Percentiles rank a stretch among this genome's conserved stretches.
phyloP scores from a whole-genome alignment of 2,888 invertebrate genomes.

The Caenorhabditis becei region DNA sequence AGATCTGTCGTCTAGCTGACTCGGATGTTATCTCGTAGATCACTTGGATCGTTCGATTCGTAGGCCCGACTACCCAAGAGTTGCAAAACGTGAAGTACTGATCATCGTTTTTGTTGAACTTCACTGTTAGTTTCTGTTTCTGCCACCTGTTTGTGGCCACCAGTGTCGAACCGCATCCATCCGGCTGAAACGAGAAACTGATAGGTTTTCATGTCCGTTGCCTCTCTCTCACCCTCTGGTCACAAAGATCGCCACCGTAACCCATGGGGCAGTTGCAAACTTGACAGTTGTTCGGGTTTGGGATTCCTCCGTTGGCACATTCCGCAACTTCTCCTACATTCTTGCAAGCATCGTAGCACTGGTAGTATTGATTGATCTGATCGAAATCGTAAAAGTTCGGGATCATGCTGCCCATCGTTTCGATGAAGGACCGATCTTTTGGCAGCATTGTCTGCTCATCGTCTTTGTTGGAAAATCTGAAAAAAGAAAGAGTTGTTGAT shows the following conservation, averaged over 20 bases:
- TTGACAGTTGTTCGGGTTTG: constrained; percentile 65
- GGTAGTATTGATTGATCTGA: constrained; percentile 63
- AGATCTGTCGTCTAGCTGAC: constrained; percentile 36
- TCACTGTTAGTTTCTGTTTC: constrained; percentile 48
- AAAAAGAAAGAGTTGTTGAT: not conserved
- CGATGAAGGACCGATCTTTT: constrained; percentile 52
- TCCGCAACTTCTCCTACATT: constrained; percentile 26
- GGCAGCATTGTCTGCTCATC: constrained; percentile 59
- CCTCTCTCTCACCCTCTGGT: constrained; percentile 50
- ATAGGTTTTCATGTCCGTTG: not conserved
- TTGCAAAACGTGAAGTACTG: constrained; percentile 61
- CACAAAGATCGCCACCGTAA: constrained; percentile 64
- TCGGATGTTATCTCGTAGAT: constrained; percentile 54
- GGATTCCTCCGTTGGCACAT: constrained; percentile 65
- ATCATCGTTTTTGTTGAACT: constrained; percentile 53
- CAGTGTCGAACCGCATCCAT: constrained; percentile 53
- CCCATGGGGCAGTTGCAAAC: constrained; percentile 65
- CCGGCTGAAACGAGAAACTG: constrained; percentile 33
- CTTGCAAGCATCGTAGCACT: constrained; percentile 51
- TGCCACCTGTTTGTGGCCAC: constrained; percentile 48
- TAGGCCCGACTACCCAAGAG: constrained; percentile 56
- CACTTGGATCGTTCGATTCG: constrained; percentile 37
- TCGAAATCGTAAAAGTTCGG: constrained; percentile 65
- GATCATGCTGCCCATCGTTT: constrained; percentile 65
- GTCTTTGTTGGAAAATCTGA: constrained; percentile 58